These are phyloP conservation scores for pig (Sus scrofa) DNA, from an alignment of 2,113 vertebrate genomes.

Conservation along the genomic window T2T-Sscrofa CM000830.6:73230001-73230500, in stretches of 20 bases:
- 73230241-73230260: slow-evolving; percentile 1
- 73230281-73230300: slow-evolving; percentile 1
- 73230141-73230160: background rate
- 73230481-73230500: background rate
- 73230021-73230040: background rate
- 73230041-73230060: slow-evolving; percentile 41
- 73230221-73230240: background rate
- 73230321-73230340: background rate
- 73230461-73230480: background rate
- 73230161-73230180: slow-evolving; percentile 25
- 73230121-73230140: slow-evolving; percentile 48
- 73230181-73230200: slow-evolving; percentile 43
- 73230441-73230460: slow-evolving; percentile 14
- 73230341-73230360: background rate
- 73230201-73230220: background rate
- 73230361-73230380: background rate
- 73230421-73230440: background rate
- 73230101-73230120: background rate
- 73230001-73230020: background rate
- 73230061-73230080: background rate
- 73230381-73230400: background rate
- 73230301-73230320: background rate
- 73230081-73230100: slow-evolving; percentile 37
- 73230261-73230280: background rate
- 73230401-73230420: background rate